These are phyloP conservation scores for Poecilia wingei DNA, from an alignment of 2,797 vertebrate genomes.

Conservation along the genomic window DNA sequence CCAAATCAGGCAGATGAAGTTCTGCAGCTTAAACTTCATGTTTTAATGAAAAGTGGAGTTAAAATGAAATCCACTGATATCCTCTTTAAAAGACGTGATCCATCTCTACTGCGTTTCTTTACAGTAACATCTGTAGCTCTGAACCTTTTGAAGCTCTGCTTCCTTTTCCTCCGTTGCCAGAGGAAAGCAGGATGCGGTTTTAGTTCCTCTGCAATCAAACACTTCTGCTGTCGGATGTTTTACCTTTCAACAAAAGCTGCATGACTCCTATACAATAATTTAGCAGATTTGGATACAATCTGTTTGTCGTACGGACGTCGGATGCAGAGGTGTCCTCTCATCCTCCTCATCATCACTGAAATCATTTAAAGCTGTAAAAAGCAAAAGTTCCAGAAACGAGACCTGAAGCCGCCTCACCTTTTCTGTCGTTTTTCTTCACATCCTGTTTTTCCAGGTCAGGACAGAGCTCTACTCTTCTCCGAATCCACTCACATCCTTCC, in stretches of 20 bases:
- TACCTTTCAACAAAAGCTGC: slow-evolving; percentile 1
- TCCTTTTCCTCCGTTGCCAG: slow-evolving; percentile 50
- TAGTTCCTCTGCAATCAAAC: slow-evolving; percentile 61
- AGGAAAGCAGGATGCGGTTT: slow-evolving; percentile 63
- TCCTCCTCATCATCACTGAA: neutral
- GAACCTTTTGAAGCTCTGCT: slow-evolving; percentile 45
- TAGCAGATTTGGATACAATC: neutral
- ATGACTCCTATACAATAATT: neutral
- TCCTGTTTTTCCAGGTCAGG: slow-evolving; percentile 54
- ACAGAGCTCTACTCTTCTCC: slow-evolving; percentile 30
- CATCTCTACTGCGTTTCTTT: neutral
- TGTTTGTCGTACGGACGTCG: neutral
- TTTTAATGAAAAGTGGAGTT: neutral
- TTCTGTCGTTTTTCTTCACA: neutral
- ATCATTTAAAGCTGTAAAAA: neutral
- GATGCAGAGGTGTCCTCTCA: neutral
- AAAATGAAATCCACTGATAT: neutral
- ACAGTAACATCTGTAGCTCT: slow-evolving; percentile 2
- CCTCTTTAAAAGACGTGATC: neutral
- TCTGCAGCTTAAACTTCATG: neutral
- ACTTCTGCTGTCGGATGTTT: slow-evolving; percentile 25
- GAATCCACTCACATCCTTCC: slow-evolving; percentile 26
- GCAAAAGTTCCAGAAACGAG: neutral
- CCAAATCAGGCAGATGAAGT: neutral
- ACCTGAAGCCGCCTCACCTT: neutral